Percentiles rank a stretch among this genome's conserved stretches.
These are phyloP conservation scores for Sylvia borin DNA, from an alignment of 2,797 vertebrate genomes.

Conservation along the genomic window DNA sequence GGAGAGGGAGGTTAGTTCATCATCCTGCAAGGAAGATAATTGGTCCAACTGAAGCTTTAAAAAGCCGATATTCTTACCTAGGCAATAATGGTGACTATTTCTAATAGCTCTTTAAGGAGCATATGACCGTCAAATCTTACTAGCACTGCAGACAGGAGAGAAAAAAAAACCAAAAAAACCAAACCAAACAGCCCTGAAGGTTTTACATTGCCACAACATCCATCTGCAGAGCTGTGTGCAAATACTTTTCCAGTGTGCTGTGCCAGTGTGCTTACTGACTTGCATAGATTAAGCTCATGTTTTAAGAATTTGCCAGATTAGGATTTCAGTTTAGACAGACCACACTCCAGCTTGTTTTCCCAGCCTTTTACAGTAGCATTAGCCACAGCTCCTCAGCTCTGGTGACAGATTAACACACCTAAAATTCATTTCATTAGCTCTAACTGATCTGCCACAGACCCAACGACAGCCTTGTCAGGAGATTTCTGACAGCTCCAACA, in stretches of 20 bases:
- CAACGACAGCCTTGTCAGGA: background rate
- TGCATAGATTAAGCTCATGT: background rate
- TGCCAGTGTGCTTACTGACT: background rate
- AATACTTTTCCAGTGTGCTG: background rate
- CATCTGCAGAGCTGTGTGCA: background rate
- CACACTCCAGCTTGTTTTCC: background rate
- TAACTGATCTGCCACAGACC: background rate
- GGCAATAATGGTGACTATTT: background rate
- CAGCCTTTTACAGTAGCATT: background rate
- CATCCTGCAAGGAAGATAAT: background rate
- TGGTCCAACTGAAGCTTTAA: background rate
- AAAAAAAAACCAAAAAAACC: accelerated
- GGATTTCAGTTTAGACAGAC: background rate
- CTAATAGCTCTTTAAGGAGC: background rate
- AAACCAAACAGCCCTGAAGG: background rate
- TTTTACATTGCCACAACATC: background rate
- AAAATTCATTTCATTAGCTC: background rate
- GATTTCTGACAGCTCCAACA: slow-evolving; percentile 24
- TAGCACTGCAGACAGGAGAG: background rate
- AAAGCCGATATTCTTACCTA: background rate
- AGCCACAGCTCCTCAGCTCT: background rate
- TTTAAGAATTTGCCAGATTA: background rate
- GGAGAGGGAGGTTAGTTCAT: background rate
- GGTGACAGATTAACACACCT: background rate
- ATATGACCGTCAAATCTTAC: background rate